phyloP scores from a whole-genome alignment of 2,113 vertebrate species.

The Zapornia atra region DNA sequence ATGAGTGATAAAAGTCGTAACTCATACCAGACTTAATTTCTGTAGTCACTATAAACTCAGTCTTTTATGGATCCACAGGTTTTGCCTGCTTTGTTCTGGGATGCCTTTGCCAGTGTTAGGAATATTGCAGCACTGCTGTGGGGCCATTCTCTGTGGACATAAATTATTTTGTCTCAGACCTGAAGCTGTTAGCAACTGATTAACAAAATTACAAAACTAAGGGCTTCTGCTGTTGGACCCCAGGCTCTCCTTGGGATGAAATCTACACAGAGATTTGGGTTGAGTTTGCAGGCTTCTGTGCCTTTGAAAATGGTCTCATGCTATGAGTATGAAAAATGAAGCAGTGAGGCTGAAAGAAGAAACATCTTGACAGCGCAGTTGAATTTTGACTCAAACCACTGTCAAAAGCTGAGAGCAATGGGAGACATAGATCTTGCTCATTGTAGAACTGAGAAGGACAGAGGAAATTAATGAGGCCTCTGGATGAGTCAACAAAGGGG shows the following conservation, averaged over 20 bases:
- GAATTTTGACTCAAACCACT: neutral
- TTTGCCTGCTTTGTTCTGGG: neutral
- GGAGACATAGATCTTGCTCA: neutral
- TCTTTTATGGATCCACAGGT: neutral
- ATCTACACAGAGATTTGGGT: neutral
- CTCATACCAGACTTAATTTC: neutral
- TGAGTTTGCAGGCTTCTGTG: neutral
- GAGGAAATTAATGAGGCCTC: neutral
- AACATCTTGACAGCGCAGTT: neutral
- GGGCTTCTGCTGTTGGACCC: neutral
- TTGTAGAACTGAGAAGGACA: neutral
- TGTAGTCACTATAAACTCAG: neutral
- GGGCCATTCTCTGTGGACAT: neutral
- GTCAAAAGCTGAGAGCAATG: neutral
- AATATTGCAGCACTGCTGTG: neutral
- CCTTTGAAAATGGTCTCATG: neutral
- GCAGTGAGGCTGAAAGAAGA: neutral
- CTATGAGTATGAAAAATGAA: neutral
- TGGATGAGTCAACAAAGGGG: neutral
- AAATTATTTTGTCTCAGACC: neutral
- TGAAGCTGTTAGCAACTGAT: neutral
- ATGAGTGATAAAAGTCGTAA: neutral
- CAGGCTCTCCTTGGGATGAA: neutral
- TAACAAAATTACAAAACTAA: neutral
- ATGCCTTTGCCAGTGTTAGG: neutral